phyloP scores from a whole-genome alignment of 23 tunicate species.

The Ciona savignyi region DNA sequence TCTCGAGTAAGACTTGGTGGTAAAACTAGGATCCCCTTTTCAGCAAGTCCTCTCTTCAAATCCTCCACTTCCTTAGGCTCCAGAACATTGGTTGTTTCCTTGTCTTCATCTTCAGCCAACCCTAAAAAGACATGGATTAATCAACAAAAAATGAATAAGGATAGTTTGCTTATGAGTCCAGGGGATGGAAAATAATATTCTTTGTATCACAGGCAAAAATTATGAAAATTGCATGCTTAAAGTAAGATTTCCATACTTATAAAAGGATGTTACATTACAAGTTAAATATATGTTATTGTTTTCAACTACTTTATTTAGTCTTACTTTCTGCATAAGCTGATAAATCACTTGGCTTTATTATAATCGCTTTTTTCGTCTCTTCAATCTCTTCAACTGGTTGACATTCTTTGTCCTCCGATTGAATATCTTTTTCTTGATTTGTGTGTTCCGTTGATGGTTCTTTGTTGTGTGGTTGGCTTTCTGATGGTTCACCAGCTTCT shows the following conservation, averaged over 20 bases:
- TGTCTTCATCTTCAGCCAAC: neutral
- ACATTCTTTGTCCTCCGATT: neutral
- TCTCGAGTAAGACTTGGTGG: slow-evolving; percentile 21
- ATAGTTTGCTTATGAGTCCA: too few species aligned
- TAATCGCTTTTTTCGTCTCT: neutral
- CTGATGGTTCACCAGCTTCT: neutral
- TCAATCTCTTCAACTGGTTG: neutral
- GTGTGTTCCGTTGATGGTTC: neutral
- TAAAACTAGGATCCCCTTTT: slow-evolving; percentile 55
- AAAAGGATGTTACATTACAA: too few species aligned
- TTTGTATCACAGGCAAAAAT: too few species aligned
- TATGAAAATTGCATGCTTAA: too few species aligned
- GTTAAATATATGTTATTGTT: too few species aligned
- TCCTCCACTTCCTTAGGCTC: slow-evolving; percentile 65
- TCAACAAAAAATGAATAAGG: too few species aligned
- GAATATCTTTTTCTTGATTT: neutral
- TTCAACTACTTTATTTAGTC: neutral
- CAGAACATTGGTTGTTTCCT: slow-evolving; percentile 17
- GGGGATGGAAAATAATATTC: too few species aligned
- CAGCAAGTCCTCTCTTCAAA: slow-evolving; percentile 61
- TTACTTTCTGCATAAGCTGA: slow-evolving; percentile 31
- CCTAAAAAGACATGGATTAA: neutral
- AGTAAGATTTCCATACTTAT: too few species aligned
- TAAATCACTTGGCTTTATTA: slow-evolving; percentile 26
- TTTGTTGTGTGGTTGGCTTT: neutral